These are phyloP conservation scores for Athalia rosae DNA, from an alignment of 2,888 invertebrate genomes.

Conservation along the genomic window DNA sequence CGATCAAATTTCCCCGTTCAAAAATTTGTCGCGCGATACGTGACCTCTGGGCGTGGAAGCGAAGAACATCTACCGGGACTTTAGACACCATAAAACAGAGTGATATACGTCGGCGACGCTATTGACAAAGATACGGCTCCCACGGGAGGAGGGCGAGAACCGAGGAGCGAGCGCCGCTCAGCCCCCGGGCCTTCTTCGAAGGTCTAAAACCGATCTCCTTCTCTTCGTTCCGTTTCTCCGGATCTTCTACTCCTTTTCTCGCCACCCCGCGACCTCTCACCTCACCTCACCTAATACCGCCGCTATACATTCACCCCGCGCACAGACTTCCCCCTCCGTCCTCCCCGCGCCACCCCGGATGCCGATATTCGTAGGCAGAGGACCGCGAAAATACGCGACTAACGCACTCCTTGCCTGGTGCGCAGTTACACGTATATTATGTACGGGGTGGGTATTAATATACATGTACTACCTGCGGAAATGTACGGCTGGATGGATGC, in stretches of 20 bases:
- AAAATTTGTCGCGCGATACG: constrained; percentile 35
- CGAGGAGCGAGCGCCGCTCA: constrained; percentile 22
- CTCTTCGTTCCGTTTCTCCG: not conserved
- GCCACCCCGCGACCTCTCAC: not conserved
- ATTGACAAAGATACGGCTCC: constrained; percentile 69
- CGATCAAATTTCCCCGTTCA: not conserved
- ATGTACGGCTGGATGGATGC: no score
- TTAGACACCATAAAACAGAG: constrained; percentile 67
- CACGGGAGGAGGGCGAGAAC: constrained; percentile 58
- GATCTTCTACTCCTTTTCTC: constrained; percentile 11
- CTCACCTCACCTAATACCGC: not conserved
- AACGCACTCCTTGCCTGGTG: no score
- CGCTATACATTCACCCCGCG: not conserved
- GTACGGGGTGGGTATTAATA: no score
- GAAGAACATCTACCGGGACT: constrained; percentile 53
- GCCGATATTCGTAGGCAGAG: no score
- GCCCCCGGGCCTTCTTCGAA: constrained; percentile 23
- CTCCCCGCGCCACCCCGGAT: no score
- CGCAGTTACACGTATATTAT: no score
- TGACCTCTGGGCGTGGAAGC: constrained; percentile 4
- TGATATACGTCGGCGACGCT: constrained; percentile 66
- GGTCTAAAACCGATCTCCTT: constrained; percentile 29
- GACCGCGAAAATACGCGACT: no score
- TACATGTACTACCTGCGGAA: not conserved
- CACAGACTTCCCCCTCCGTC: no score